phyloP scores from a whole-genome alignment of 2,113 vertebrate species.

The Corythoichthys haematopterus region DNA sequence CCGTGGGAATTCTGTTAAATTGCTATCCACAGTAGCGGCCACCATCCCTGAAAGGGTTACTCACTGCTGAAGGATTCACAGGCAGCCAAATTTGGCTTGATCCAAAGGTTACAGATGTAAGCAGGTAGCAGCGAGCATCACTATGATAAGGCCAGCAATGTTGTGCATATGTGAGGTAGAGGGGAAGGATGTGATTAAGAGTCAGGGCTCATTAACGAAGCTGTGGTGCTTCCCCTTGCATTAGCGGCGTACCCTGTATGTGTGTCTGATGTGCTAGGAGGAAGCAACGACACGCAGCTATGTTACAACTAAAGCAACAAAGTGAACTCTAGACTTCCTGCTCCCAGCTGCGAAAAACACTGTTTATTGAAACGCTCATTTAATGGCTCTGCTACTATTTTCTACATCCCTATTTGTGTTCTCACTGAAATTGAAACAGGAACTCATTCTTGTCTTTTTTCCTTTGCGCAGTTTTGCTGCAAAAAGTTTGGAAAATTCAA shows the following conservation, averaged over 20 bases:
- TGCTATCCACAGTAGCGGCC: too few relatives aligned
- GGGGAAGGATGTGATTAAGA: conserved; percentile 46
- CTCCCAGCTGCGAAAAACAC: neutral
- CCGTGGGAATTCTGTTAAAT: too few relatives aligned
- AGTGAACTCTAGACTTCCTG: conserved; percentile 6
- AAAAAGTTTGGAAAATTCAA: neutral
- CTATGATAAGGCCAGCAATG: conserved; percentile 46
- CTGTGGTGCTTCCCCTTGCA: conserved; percentile 38
- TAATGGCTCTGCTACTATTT: neutral
- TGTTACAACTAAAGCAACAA: conserved; percentile 12
- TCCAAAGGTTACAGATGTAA: conserved; percentile 62
- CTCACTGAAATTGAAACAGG: neutral
- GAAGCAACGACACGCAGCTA: conserved; percentile 13
- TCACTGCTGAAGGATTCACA: conserved; percentile 50
- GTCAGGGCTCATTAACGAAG: conserved; percentile 59
- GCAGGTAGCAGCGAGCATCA: conserved; percentile 46
- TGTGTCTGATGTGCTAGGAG: conserved; percentile 23
- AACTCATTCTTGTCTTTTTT: neutral
- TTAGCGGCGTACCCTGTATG: neutral
- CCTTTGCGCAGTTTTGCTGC: neutral
- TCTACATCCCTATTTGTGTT: neutral
- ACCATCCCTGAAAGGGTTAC: conserved; percentile 22
- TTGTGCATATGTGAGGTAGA: conserved; percentile 30
- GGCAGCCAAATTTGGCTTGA: conserved; percentile 56
- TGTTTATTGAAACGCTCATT: neutral